Conservation (phyloP, 1,140 invertebrate species). For the Cheumatopsyche charites region DNA sequence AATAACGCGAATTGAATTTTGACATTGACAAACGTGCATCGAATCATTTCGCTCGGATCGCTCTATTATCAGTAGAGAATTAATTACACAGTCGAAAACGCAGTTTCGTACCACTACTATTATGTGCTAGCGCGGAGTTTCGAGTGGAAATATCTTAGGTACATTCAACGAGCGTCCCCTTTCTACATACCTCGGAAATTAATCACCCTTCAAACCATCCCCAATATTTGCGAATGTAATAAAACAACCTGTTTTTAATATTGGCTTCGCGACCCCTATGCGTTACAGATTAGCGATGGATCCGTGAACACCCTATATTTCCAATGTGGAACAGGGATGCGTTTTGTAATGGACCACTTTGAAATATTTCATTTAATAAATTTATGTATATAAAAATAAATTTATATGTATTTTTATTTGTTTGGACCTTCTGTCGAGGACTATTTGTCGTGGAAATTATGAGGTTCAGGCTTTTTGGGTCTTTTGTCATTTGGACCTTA, state of each 20-base stretch:
- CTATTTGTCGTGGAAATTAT: too few species aligned
- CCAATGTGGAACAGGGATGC: neutral
- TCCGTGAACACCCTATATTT: conserved; percentile 46
- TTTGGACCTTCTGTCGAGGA: too few species aligned
- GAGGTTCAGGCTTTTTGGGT: too few species aligned
- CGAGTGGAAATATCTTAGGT: conserved; percentile 37
- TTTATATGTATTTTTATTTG: too few species aligned
- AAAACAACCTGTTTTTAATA: conserved; percentile 50
- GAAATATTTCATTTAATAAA: too few species aligned
- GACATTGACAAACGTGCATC: neutral
- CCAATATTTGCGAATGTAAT: conserved; percentile 49
- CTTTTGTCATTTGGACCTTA: too few species aligned
- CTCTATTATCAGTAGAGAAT: too few species aligned
- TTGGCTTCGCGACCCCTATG: conserved; percentile 47
- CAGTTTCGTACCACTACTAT: too few species aligned
- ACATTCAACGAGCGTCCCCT: conserved; percentile 13
- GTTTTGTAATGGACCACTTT: too few species aligned
- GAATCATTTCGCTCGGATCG: neutral
- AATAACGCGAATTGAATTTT: neutral
- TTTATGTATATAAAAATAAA: too few species aligned
- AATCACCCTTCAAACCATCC: conserved; percentile 48
- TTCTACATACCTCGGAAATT: conserved; percentile 34
- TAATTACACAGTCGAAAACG: too few species aligned
- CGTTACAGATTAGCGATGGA: conserved; percentile 47
- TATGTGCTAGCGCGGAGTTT: conserved; percentile 10